Conservation (phyloP, 2,888 invertebrate genomes). For the Willowsia nigromaculata region DNA sequence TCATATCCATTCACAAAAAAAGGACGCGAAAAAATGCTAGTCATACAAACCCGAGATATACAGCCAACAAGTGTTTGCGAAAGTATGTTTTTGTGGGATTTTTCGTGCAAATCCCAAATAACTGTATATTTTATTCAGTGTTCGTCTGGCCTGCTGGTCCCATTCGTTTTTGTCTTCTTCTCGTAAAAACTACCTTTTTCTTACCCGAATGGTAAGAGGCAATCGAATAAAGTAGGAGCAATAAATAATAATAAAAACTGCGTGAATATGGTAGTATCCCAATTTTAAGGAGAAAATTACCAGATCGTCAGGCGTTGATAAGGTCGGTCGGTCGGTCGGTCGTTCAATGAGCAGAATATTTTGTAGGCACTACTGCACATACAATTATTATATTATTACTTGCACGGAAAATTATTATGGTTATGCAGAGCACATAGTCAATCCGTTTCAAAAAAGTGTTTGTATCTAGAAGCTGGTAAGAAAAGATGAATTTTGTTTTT, state of each 20-base stretch:
- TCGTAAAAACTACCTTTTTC: background rate
- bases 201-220: background rate
- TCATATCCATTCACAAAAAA: background rate
- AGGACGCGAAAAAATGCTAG: background rate
- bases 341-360: background rate
- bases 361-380: background rate
- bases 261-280: background rate
- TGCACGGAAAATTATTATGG: background rate
- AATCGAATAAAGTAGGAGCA: background rate
- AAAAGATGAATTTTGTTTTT: background rate
- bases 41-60: background rate
- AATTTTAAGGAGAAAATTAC: slow-evolving; percentile 43
- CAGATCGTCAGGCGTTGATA: slow-evolving; percentile 43
- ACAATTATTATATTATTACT: background rate
- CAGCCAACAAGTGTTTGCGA: background rate
- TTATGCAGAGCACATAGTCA: background rate
- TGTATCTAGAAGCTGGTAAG: background rate
- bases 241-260: slow-evolving; percentile 46
- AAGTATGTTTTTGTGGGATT: slow-evolving; percentile 1
- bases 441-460: background rate
- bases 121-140: slow-evolving; percentile 4
- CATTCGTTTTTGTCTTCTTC: background rate
- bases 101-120: slow-evolving; percentile 23
- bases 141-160: background rate
- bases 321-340: slow-evolving; percentile 40